Base-by-base conservation (phyloP, 2,113 vertebrate genomes). In the Ciconia boyciana region DNA sequence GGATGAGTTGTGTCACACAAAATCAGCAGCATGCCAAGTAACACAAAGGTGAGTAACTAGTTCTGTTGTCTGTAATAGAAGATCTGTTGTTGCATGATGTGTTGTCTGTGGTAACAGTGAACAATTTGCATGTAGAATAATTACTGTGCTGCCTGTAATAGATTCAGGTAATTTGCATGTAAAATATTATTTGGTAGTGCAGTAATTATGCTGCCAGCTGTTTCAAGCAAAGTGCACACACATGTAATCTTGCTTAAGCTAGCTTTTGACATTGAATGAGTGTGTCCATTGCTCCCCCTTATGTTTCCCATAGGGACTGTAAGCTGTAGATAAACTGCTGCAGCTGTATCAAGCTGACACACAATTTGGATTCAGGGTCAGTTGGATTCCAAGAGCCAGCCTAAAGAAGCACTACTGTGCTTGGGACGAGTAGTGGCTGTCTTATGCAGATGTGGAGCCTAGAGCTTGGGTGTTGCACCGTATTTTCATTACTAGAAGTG, bases 1-100 rank as follows among this genome's bases (percentile, higher is more conserved):
- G 0, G 51, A 51, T 2, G 39, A 14, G 7, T 13, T 1, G 2
- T 99, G 99, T 95, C 97, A 82, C 4, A n/a, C 92, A 12, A 98
- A 93, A 32, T 97, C 99, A 0, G 99, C 99, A 32, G 99, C 98
- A 3, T 99, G 99, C 93, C 99, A 99, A 94, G 97, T 98, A 6
- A 94, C 98, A 2, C 95, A 78, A 46, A 98, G 96, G 99, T 98
- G 93, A 98, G 98, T 97, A 15, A 13, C 57, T 54, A 41, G 31
- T 46, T 72, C n/a, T 43, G 9, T 76, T 84, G 52, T 71, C 70
- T 79, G 8, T 79, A 52, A 46, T 31, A 87, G 21, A 62, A 66
- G 62, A 14, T 80, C 24, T 72, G n/a, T 46, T 70, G 32, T 90
- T 87, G 31, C 8, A 2, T 57, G 36, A 31, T 84, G 8, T 43